phyloP scores from a whole-genome alignment of 2,797 vertebrate genomes.

The Sebastes hubbsi region DNA sequence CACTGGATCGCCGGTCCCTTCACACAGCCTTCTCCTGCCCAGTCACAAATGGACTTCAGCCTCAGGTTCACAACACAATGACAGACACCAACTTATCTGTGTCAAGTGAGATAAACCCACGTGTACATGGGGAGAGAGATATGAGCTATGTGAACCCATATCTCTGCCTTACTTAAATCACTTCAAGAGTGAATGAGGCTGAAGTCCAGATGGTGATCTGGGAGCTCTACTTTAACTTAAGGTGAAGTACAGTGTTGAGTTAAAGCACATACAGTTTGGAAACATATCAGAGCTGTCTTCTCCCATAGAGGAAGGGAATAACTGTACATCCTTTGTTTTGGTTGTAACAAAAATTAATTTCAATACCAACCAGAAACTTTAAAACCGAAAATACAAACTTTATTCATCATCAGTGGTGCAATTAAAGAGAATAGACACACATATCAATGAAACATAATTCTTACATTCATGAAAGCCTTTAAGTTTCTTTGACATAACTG shows the following conservation, averaged over 20 bases:
- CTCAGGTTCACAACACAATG: slow-evolving; percentile 64
- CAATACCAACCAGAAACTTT: background rate
- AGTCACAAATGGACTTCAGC: slow-evolving; percentile 80
- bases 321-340: background rate
- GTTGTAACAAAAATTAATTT: background rate
- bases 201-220: slow-evolving; percentile 58
- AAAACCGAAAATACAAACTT: background rate
- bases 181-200: slow-evolving; percentile 45
- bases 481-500: background rate
- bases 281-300: background rate
- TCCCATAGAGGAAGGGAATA: background rate
- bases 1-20: slow-evolving; percentile 37
- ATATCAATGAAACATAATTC: background rate
- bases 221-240: background rate
- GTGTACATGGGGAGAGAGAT: slow-evolving; percentile 36
- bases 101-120: slow-evolving; percentile 63
- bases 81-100: slow-evolving; percentile 72
- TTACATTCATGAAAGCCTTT: background rate
- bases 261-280: background rate
- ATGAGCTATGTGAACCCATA: slow-evolving; percentile 27
- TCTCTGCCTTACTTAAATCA: slow-evolving; percentile 48
- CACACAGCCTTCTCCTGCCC: slow-evolving; percentile 34
- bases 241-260: background rate
- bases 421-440: background rate
- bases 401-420: background rate